Base-by-base conservation (phyloP, 1,140 invertebrate species). In the Neodiprion pinetum region DNA sequence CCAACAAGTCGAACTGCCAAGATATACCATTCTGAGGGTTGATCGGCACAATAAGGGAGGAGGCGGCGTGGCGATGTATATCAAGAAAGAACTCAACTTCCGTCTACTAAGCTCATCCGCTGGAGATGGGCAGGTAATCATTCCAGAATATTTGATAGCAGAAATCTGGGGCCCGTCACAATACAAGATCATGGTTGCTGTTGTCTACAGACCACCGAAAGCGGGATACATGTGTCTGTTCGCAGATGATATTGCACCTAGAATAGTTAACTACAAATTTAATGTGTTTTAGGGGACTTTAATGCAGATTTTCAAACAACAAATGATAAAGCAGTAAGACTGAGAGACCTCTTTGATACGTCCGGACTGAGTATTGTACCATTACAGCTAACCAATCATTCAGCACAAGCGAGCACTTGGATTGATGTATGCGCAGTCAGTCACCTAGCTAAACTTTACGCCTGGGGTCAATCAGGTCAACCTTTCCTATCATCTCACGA, bases 401-500 rank as follows among this genome's bases (percentile, higher is more conserved):
- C 67, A 7, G 8, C 48, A 14, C 9, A 9, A 14, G 69, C 73
- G 9, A n/a, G 70, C 21, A 74, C 67, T 2, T 74, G 73, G 28
- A 40, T 40, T 40, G 28, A 40, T 40, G 28, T 40, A 3, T 40
- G 28, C 5, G 28, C 28, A 3, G 68, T 74, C 23, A 40, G 47
- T 70, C n/a, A 61, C 12, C 14, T 50, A 4, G 21, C 12, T 9
- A 21, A 50, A 14, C 47, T 74, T 10, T 9, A 9, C 9, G 8
- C 17, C 10, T 74, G 14, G 48, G 47, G 40, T 68, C 72, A 73
- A 17, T 73, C 66, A 14, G 10, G 10, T 28, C 66, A 68, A 40
- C 68, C 68, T 3, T 74, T 74, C 14, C 28, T 74, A 10, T 74
- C 49, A 1, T 67, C 21, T 0, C 68, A 74, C 70, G 73, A 74